Evolutionary conservation across 2,888 invertebrate species (phyloP), one percentile per base, ranked within the genome.

Genomic region (Rotaria magnacalcarata): DNA sequence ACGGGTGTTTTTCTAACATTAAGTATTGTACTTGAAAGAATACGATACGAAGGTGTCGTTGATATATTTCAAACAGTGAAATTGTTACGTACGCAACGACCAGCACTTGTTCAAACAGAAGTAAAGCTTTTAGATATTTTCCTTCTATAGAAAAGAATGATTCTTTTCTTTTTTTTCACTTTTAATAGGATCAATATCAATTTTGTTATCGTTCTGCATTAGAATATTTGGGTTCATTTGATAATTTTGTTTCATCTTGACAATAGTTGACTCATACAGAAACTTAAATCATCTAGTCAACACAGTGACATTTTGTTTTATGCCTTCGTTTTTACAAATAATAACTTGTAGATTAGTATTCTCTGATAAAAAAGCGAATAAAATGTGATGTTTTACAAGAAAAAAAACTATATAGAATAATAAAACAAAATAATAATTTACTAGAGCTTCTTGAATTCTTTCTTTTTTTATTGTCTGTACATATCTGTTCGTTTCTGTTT

Each of bases 21-120:
- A 88, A 97, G 97, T 91, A 97, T 98, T 90, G 96, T 99, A 86
- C 92, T 99, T 90, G 99, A 99, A 92, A 94, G 98, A 88, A 97
- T 99, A 96, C 96, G 97, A 92, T 97, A 96, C 91, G 99, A 99
- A 91, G 97, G 97, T 41, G 96, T 97, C 14, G 95, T 99, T n/a
- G 99, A 99, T 92, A 95, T 99, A 90, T 99, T 98, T 94, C 98
- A 98, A 92, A 97, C 97, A 0, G 97, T 97, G 88, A 95, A 98
- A 92, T 96, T 97, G 92, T 93, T 99, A 89, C 94, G 99, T 90
- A 97, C 98, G 88, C 98, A 99, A 92, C 94, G 99, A 89, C 97
- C 97, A 88, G 97, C 97, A 89, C 99, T 99, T 98, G 97, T 99
- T 89, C 98, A 99, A 92, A 97, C 98, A 88, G 97, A 97, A 95